Evolutionary conservation across 2,113 vertebrate species (phyloP).

Genomic region (Atractosteus spatula): DNA sequence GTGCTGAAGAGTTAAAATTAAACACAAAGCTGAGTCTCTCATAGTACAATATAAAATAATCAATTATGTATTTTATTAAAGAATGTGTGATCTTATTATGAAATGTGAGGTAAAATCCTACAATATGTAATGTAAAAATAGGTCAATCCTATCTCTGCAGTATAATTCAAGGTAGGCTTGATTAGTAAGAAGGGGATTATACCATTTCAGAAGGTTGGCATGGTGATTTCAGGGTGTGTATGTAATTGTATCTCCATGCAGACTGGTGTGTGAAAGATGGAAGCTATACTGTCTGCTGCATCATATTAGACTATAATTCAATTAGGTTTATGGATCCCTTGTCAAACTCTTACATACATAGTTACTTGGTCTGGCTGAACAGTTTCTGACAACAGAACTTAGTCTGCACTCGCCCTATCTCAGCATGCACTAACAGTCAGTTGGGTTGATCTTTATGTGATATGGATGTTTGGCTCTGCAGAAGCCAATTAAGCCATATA

Average conservation of each 20-base stretch:
- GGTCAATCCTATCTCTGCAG: no score
- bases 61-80: no score
- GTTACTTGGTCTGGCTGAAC: neutral
- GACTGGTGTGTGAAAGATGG: neutral
- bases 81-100: no score
- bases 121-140: neutral
- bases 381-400: slow-evolving; percentile 6
- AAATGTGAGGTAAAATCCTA: neutral
- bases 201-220: neutral
- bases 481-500: slow-evolving; percentile 45
- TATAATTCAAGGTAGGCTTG: no score
- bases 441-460: slow-evolving; percentile 35
- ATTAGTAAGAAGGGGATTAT: neutral
- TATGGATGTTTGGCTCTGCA: slow-evolving; percentile 33
- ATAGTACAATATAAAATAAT: no score
- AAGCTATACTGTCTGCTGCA: neutral
- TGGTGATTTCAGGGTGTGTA: neutral
- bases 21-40: no score
- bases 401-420: slow-evolving; percentile 20
- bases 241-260: neutral
- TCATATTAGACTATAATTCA: neutral
- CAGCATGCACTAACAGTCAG: slow-evolving; percentile 40
- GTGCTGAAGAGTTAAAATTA: neutral
- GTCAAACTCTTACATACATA: neutral
- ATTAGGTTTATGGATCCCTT: neutral